Percentiles rank a stretch among this genome's conserved stretches.
Conservation (phyloP, 2,888 invertebrate species). For the Mimas tiliae region DNA sequence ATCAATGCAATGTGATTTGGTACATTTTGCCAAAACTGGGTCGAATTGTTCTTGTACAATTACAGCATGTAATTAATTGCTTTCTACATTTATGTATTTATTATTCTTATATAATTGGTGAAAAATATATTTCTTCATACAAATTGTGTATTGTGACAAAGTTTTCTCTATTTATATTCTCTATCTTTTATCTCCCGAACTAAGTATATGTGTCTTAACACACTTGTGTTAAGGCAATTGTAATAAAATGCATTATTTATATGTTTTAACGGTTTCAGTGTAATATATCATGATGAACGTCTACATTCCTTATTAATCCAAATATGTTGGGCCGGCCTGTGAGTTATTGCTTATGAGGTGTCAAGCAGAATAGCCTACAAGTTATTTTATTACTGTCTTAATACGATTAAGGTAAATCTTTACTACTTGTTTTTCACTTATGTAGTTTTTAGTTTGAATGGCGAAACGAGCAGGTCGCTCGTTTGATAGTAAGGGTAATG, state of each 20-base stretch:
- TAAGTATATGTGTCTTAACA: too few species aligned
- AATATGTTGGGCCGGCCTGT: not conserved
- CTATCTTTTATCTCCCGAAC: too few species aligned
- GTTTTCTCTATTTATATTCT: too few species aligned
- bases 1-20: too few species aligned
- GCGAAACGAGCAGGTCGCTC: too few species aligned
- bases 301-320: conserved; percentile 4
- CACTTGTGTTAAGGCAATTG: not conserved
- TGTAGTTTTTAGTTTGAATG: too few species aligned
- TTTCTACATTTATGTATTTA: not conserved
- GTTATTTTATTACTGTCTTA: conserved; percentile 1
- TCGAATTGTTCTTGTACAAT: too few species aligned
- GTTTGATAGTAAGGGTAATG: too few species aligned
- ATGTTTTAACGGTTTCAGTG: not conserved
- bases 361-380: not conserved
- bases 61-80: too few species aligned
- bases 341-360: conserved; percentile 8
- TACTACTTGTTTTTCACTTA: not conserved
- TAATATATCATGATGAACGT: conserved; percentile 9
- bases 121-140: not conserved
- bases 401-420: not conserved
- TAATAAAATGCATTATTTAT: not conserved
- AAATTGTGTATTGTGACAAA: too few species aligned
- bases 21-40: too few species aligned
- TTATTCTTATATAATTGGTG: too few species aligned